Evolutionary conservation across 2,888 invertebrate genomes (phyloP).

Genomic region (Gnatocerus cornutus): DNA sequence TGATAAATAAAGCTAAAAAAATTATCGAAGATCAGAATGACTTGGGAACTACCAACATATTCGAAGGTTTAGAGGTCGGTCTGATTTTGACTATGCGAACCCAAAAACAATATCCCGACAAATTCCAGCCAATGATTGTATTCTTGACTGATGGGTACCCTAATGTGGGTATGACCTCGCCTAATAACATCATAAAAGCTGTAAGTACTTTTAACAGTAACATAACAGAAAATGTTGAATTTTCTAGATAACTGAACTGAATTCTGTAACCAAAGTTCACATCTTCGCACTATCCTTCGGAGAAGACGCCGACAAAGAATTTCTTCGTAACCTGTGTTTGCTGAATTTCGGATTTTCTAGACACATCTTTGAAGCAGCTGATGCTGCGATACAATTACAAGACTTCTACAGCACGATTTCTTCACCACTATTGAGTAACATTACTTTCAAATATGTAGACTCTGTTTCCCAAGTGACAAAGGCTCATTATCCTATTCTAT

Average conservation of each 20-base stretch:
- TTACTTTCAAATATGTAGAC: slow-evolving; percentile 76
- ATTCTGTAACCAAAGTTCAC: slow-evolving; percentile 64
- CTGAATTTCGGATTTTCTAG: slow-evolving; percentile 79
- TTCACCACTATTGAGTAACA: slow-evolving; percentile 77
- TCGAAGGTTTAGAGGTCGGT: slow-evolving; percentile 75
- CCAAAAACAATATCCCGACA: slow-evolving; percentile 49
- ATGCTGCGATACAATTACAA: slow-evolving; percentile 77
- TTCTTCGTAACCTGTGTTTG: slow-evolving; percentile 77
- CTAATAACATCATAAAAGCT: slow-evolving; percentile 72
- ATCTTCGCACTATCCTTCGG: slow-evolving; percentile 81
- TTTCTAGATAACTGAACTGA: slow-evolving; percentile 67
- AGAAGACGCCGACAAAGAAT: slow-evolving; percentile 76
- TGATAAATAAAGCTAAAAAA: slow-evolving; percentile 74
- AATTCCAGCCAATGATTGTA: slow-evolving; percentile 75
- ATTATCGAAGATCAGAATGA: slow-evolving; percentile 73
- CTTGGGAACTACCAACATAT: slow-evolving; percentile 78
- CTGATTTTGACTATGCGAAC: slow-evolving; percentile 57
- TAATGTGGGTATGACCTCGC: slow-evolving; percentile 73
- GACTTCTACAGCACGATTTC: slow-evolving; percentile 80
- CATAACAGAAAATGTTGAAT: no score
- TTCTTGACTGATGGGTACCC: slow-evolving; percentile 79
- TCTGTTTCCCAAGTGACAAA: slow-evolving; percentile 75
- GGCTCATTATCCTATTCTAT: slow-evolving; percentile 75
- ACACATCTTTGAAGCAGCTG: slow-evolving; percentile 80
- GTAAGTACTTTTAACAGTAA: no score